Base-by-base conservation (phyloP, 2,888 invertebrate species). In the Leucania comma region DNA sequence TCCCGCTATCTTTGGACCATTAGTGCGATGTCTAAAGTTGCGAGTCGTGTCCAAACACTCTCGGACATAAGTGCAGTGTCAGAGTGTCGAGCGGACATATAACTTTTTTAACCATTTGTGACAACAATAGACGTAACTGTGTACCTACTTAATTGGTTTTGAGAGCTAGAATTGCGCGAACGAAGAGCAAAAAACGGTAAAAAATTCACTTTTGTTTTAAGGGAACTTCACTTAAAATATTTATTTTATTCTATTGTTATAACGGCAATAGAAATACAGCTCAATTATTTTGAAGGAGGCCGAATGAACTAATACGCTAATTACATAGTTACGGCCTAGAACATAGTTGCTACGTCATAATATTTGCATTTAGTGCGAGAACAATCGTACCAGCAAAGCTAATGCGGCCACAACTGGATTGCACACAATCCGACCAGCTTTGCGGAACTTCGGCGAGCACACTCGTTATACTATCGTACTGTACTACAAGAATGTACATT, bases 11-110 rank as follows among this genome's bases (percentile, higher is more conserved):
- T 29, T 38, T 38, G 24, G 14, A 38, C 73, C 78, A 73, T 73
- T 78, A 72, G 66, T n/a, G 20, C 26, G n/a, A 26, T 62, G 73
- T 78, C 54, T 32, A 35, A 66, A 72, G 61, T 76, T 67, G 53
- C 14, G 58, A 59, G 58, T 29, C 54, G 29, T 59, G 62, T 72
- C 62, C 67, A 57, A 72, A 67, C 73, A 76, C 61, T 62, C 42
- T 62, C 46, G 14, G 61, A 78, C 54, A 24, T n/a, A 46, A 63
- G 58, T 62, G 42, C 24, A 17, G 29, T 54, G 51, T 78, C 64
- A 51, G 26, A 65, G 54, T 20, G 58, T 26, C 29, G 38, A 8
- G 58, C 17, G 14, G n/a, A 54, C 58, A 59, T 50, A 58, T 58
- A 54, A 72, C 53, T 56, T 29, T 9, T 58, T 54, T 38, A 54